phyloP scores from a whole-genome alignment of 2,797 vertebrate species.

The Dendrocincla fuliginosa region DNA sequence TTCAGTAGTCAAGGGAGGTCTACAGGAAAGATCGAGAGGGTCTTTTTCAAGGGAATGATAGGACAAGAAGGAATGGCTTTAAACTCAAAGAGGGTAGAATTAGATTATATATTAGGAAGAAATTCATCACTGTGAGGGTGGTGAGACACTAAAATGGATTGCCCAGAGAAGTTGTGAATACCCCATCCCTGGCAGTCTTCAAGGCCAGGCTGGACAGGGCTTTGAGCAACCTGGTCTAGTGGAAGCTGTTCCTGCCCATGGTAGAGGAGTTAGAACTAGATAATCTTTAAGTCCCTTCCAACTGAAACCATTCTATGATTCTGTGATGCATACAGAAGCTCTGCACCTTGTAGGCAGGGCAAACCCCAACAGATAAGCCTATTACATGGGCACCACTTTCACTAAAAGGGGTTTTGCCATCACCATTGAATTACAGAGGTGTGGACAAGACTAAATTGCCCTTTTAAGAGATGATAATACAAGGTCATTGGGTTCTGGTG shows the following conservation, averaged over 20 bases:
- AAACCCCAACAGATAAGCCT: not conserved
- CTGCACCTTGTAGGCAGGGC: not conserved
- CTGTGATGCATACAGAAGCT: not conserved
- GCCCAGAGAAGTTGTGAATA: not conserved
- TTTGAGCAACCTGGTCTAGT: not conserved
- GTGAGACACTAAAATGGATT: not conserved
- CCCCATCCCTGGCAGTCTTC: not conserved
- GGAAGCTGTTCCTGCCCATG: not conserved
- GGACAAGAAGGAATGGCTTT: not conserved
- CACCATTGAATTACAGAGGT: not conserved
- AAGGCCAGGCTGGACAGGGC: not conserved
- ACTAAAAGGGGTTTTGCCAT: not conserved
- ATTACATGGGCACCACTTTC: rapidly evolving
- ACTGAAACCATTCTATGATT: not conserved
- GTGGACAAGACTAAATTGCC: not conserved
- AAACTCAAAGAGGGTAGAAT: not conserved
- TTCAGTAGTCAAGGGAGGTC: not conserved
- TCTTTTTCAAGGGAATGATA: not conserved
- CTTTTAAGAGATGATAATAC: not conserved
- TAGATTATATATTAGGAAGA: not conserved
- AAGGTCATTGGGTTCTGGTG: not conserved
- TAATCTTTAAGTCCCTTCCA: not conserved
- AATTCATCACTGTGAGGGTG: not conserved
- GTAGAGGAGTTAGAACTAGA: rapidly evolving
- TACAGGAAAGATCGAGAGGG: not conserved